Percentiles rank a stretch among this genome's conserved stretches.
Evolutionary conservation across 2,888 invertebrate genomes (phyloP).

Genomic region (Lithophane ornitopus): DNA sequence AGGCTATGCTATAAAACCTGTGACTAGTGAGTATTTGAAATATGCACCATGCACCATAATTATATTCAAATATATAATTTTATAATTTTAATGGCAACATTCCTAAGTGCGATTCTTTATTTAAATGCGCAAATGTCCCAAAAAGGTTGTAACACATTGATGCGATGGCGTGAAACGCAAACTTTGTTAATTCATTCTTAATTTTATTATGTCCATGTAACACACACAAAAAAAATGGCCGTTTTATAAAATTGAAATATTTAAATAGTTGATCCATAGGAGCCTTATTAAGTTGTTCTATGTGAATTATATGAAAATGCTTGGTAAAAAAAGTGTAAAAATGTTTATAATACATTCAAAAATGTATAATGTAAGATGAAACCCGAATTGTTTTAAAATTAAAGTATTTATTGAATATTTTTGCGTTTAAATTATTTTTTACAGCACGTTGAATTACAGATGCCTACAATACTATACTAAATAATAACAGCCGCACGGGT

Average conservation of each 20-base stretch:
- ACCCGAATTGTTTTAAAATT: constrained; percentile 76
- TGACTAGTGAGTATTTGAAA: neutral
- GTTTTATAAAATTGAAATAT: neutral
- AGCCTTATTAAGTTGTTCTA: constrained; percentile 46
- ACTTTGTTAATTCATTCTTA: neutral
- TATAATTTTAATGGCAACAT: constrained; percentile 25
- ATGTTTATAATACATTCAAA: constrained; percentile 61
- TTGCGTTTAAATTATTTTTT: constrained; percentile 25
- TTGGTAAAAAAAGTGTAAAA: constrained; percentile 57
- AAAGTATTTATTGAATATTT: constrained; percentile 80
- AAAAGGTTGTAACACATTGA: constrained; percentile 19
- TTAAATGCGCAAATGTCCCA: constrained; percentile 32
- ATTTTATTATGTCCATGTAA: constrained; percentile 4
- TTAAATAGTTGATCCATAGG: constrained; percentile 29
- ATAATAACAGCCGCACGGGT: too few species aligned
- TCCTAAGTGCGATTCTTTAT: constrained; percentile 9
- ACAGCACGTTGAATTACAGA: neutral
- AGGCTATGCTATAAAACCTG: constrained; percentile 8
- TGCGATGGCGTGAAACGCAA: constrained; percentile 14
- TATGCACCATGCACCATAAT: neutral
- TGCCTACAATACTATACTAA: too few species aligned
- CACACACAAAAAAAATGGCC: constrained; percentile 16
- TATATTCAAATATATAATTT: too few species aligned
- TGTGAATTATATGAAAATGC: constrained; percentile 52
- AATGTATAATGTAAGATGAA: constrained; percentile 73